phyloP scores from a whole-genome alignment of 2,113 vertebrate genomes.

The Microcebus murinus region DNA sequence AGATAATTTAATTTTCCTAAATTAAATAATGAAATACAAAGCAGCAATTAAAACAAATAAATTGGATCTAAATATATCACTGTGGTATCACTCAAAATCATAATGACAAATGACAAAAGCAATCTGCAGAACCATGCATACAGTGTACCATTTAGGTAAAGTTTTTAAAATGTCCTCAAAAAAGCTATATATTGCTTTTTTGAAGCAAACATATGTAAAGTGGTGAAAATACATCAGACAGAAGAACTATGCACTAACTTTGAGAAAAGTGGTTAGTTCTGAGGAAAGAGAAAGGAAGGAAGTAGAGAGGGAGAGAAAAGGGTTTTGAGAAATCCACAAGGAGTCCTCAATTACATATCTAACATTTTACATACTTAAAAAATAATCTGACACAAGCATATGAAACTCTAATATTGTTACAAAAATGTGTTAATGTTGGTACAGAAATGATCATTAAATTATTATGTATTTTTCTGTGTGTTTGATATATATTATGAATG shows the following conservation, averaged over 20 bases:
- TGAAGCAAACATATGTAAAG: conserved; percentile 5
- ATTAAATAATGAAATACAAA: conserved; percentile 36
- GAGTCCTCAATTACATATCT: background rate
- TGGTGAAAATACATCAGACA: background rate
- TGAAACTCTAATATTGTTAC: conserved; percentile 8
- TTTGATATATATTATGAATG: conserved; percentile 5
- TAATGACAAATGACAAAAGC: background rate
- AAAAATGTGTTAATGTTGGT: background rate
- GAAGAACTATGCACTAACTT: background rate
- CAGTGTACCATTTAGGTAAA: background rate
- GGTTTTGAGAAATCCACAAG: background rate
- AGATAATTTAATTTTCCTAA: background rate
- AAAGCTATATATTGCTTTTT: background rate
- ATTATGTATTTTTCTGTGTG: conserved; percentile 25
- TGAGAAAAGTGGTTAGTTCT: background rate
- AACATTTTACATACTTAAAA: background rate
- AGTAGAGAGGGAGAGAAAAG: background rate
- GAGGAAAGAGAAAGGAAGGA: background rate
- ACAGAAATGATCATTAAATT: background rate
- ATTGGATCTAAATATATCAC: background rate
- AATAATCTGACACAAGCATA: background rate
- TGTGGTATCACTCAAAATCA: background rate
- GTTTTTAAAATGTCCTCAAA: background rate
- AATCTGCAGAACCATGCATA: background rate
- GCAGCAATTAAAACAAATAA: background rate